These are phyloP conservation scores for Caenorhabditis drosophilae DNA, from an alignment of 2,888 invertebrate genomes.

Conservation along the genomic window DNA sequence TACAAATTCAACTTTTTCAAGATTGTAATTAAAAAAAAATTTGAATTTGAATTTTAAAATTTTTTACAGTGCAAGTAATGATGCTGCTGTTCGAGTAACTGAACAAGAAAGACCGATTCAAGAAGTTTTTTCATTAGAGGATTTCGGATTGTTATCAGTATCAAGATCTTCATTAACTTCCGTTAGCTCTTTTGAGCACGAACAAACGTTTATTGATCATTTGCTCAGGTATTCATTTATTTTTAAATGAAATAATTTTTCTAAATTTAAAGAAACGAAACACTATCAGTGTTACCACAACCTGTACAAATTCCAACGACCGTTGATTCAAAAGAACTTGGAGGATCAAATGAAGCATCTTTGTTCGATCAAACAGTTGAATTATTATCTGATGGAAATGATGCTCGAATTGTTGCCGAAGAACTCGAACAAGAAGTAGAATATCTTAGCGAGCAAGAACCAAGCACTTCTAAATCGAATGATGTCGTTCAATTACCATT, in stretches of 20 bases:
- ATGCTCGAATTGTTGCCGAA: slow-evolving; percentile 14
- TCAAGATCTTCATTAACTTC: slow-evolving; percentile 17
- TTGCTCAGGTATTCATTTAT: background rate
- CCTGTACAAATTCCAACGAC: slow-evolving; percentile 33
- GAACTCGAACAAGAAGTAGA: slow-evolving; percentile 5
- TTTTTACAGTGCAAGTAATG: slow-evolving; percentile 15
- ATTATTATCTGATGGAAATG: slow-evolving; percentile 24
- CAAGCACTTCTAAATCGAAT: slow-evolving; percentile 19
- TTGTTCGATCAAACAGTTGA: slow-evolving; percentile 25
- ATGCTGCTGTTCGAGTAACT: slow-evolving; percentile 4
- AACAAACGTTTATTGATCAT: slow-evolving; percentile 26
- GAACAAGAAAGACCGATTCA: slow-evolving; percentile 16
- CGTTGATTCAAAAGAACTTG: slow-evolving; percentile 17
- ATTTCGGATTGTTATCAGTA: slow-evolving; percentile 26
- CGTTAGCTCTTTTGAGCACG: slow-evolving; percentile 20
- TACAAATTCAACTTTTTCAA: slow-evolving; percentile 10
- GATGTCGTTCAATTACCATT: slow-evolving; percentile 13
- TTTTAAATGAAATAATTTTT: slow-evolving; percentile 8
- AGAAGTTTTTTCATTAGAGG: slow-evolving; percentile 33
- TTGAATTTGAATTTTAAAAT: too few relatives aligned
- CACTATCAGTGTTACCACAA: too few relatives aligned
- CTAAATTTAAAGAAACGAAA: slow-evolving; percentile 20
- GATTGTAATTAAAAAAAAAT: slow-evolving; percentile 34
- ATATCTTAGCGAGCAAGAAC: slow-evolving; percentile 21
- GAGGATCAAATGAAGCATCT: slow-evolving; percentile 15